A percentile compares a stretch with the other conserved stretches of the same genome.
phyloP scores from a whole-genome alignment of 2,113 vertebrate species.

The Indicator indicator region DNA sequence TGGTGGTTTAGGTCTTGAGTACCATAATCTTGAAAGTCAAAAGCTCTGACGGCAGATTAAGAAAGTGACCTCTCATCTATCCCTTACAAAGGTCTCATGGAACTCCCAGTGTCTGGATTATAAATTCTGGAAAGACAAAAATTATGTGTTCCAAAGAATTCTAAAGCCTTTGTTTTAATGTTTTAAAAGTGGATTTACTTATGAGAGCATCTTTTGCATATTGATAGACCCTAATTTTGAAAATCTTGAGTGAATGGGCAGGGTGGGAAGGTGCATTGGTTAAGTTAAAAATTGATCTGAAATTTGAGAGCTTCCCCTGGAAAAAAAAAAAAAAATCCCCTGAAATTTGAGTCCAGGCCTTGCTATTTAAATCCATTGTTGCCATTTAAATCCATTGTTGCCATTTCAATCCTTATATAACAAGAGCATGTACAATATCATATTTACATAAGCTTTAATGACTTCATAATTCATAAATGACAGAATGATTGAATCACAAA shows the following conservation, averaged over 20 bases:
- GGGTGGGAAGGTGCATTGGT: rapidly evolving
- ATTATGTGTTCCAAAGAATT: neutral
- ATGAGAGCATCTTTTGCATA: neutral
- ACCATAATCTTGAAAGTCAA: neutral
- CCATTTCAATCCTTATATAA: neutral
- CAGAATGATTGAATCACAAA: neutral
- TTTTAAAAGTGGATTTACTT: neutral
- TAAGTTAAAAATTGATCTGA: neutral
- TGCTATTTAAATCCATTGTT: neutral
- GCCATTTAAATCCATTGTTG: neutral
- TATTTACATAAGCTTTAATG: neutral
- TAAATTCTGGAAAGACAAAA: neutral
- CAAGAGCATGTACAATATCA: neutral
- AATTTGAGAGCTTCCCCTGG: neutral
- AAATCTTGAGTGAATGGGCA: neutral
- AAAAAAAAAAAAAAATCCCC: neutral
- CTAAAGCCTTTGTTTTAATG: neutral
- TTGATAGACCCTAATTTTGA: neutral
- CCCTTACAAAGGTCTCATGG: neutral
- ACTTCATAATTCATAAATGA: neutral
- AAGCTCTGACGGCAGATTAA: neutral
- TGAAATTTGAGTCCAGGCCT: neutral
- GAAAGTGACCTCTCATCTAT: neutral
- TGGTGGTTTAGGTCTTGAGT: neutral
- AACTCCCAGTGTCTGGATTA: neutral